These are phyloP conservation scores for Acanthis flammea DNA, from an alignment of 2,797 vertebrate genomes.

Conservation along the genomic window DNA sequence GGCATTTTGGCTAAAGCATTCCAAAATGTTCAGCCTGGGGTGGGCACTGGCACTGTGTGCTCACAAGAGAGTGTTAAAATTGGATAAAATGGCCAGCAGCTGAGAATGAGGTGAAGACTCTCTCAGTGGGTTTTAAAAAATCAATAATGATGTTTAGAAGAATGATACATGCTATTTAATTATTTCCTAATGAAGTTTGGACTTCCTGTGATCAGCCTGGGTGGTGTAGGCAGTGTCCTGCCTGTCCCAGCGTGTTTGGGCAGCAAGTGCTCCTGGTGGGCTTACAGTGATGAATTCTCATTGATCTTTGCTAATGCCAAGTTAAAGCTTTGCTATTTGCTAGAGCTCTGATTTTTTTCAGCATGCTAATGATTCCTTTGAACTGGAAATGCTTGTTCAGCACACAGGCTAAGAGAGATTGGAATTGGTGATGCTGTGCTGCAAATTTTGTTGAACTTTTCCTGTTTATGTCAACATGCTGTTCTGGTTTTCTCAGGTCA, in stretches of 20 bases:
- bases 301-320: conserved; percentile 47
- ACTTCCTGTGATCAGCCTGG: not conserved
- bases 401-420: not conserved
- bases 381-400: conserved; percentile 24
- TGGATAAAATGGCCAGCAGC: not conserved
- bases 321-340: conserved; percentile 51
- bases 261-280: not conserved
- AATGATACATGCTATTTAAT: not conserved
- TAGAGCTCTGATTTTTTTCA: not conserved
- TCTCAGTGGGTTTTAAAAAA: not conserved
- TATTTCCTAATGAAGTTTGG: not conserved
- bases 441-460: not conserved
- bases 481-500: conserved; percentile 42
- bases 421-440: not conserved
- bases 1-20: not conserved
- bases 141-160: not conserved
- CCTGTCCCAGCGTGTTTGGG: not conserved
- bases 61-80: not conserved
- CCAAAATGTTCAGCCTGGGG: not conserved
- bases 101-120: not conserved
- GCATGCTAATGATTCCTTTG: conserved; percentile 22
- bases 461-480: not conserved
- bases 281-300: not conserved
- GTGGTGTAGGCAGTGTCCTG: not conserved
- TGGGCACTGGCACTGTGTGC: not conserved